phyloP scores from a whole-genome alignment of 2,888 invertebrate species.

The Drosophila mercatorum region DNA sequence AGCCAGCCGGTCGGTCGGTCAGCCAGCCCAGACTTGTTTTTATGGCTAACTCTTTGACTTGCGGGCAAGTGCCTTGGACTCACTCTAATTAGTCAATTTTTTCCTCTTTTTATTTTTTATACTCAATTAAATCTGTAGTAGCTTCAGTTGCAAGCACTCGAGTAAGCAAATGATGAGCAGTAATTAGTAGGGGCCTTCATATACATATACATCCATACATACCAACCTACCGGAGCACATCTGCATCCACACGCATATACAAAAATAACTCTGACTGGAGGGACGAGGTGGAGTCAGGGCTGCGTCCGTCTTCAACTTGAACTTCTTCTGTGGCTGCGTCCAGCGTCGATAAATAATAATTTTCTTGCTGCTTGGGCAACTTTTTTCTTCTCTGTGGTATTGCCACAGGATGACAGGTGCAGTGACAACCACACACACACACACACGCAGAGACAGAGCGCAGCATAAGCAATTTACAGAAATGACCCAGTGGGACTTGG shows the following conservation, averaged over 20 bases:
- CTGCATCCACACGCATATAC: slow-evolving; percentile 13
- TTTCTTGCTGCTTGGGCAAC: slow-evolving; percentile 63
- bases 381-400: slow-evolving; percentile 47
- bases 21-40: slow-evolving; percentile 62
- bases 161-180: slow-evolving; percentile 81
- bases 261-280: slow-evolving; percentile 24
- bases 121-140: slow-evolving; percentile 76
- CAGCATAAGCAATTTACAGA: slow-evolving; percentile 23
- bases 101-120: slow-evolving; percentile 51
- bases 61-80: slow-evolving; percentile 76
- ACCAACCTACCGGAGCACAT: slow-evolving; percentile 7
- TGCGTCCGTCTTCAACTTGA: slow-evolving; percentile 8
- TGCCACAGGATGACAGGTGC: slow-evolving; percentile 75
- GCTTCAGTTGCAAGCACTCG: slow-evolving; percentile 65
- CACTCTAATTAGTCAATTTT: slow-evolving; percentile 78
- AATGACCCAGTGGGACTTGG: slow-evolving; percentile 49
- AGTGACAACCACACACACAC: slow-evolving; percentile 62
- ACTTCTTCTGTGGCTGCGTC: slow-evolving; percentile 21
- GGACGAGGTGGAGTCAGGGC: slow-evolving; percentile 4
- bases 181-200: slow-evolving; percentile 67
- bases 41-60: slow-evolving; percentile 62
- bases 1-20: slow-evolving; percentile 4
- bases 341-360: slow-evolving; percentile 74
- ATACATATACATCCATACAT: slow-evolving; percentile 8
- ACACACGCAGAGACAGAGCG: slow-evolving; percentile 5